Evolutionary conservation across 1,140 invertebrate species (phyloP), one percentile per base, ranked within the genome.

Genomic region (Leucophenga varia): DNA sequence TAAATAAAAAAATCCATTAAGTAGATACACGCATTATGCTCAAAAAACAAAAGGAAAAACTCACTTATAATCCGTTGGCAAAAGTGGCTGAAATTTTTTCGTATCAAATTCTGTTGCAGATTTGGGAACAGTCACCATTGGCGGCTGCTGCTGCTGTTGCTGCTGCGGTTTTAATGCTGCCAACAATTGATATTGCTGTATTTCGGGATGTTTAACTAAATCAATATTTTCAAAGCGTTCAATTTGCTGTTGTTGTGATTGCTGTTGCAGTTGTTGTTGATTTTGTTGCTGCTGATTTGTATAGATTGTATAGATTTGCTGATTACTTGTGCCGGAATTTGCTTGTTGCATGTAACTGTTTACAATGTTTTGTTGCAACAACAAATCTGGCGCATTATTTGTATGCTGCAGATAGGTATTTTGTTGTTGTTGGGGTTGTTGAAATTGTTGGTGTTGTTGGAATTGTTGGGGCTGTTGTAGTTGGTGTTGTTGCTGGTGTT

Each of bases 311-410:
- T 30, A 64, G 61, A 63, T 67, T 46, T 45, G 49, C 42, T 59
- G 43, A 50, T 61, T 59, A 54, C 52, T 67, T 64, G 61, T 61
- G 34, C 20, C 47, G 50, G 47, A 40, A 12, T 6, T 12, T 7
- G 25, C 25, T 7, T 7, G 25, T 9, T 34, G 31, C 31, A 14
- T 45, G 16, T 6, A 25, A 25, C 10, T 25, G 22, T 25, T 25
- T 10, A 10, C 22, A 6, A 25, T 25, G 10, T 25, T 25, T 25
- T 25, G 22, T 25, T 25, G 22, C 22, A 25, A 25, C 10, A 25
- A n/a, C n/a, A n/a, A n/a, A n/a, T n/a, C n/a, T n/a, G n/a, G n/a
- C n/a, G n/a, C n/a, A n/a, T n/a, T n/a, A n/a, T n/a, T n/a, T n/a
- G n/a, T 25, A 6, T 25, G 22, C 10, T 25, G 22, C 10, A 6